phyloP scores from a whole-genome alignment of 2,888 invertebrate species.

The Allolobophora icterica region DNA sequence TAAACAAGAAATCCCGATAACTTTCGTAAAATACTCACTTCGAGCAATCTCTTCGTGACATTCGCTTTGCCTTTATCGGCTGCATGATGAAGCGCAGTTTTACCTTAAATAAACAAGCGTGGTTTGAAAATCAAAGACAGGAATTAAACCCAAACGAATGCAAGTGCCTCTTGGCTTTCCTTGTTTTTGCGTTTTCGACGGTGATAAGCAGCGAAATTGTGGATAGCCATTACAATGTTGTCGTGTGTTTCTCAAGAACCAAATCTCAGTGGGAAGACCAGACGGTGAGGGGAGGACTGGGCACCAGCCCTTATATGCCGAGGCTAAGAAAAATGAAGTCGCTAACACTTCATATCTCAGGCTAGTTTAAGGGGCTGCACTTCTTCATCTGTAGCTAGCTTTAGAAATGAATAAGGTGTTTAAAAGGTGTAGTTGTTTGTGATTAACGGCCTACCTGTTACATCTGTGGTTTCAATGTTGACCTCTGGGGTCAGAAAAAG shows the following conservation, averaged over 20 bases:
- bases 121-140: no score
- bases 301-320: no score
- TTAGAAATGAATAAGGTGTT: not conserved
- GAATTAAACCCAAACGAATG: not conserved
- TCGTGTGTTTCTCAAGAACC: not conserved
- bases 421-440: not conserved
- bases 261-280: no score
- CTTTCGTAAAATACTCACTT: not conserved
- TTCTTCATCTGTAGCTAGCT: not conserved
- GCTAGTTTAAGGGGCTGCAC: no score
- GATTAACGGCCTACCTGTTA: constrained; percentile 25
- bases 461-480: constrained; percentile 53
- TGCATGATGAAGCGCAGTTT: constrained; percentile 33
- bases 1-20: not conserved
- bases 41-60: not conserved
- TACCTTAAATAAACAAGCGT: not conserved
- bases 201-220: no score
- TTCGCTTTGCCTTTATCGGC: constrained; percentile 3
- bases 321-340: no score
- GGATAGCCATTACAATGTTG: no score
- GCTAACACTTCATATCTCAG: no score
- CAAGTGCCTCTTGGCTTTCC: not conserved
- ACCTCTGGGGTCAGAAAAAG: constrained; percentile 53
- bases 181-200: no score
- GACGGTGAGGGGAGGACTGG: no score